Base-by-base conservation (phyloP, 2,888 invertebrate species). In the Hemicrepidius hirtus region DNA sequence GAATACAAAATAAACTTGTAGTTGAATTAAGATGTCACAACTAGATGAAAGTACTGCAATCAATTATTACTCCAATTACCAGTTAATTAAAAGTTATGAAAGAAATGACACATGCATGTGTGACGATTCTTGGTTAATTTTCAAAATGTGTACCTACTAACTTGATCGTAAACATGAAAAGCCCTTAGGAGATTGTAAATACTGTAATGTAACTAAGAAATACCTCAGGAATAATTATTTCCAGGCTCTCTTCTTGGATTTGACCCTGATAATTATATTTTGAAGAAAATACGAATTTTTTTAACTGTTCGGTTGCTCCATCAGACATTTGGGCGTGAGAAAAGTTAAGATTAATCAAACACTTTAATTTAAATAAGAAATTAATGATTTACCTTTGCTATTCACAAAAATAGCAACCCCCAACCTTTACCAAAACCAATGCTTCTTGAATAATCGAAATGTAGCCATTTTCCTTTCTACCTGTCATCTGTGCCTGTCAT, bases 221-320 rank as follows among this genome's bases (percentile, higher is more conserved):
- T 87, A 93, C 93, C 90, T 93, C 93, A 3, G 95, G 95, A 82
- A 96, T 94, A 78, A 92, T 90, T 77, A 96, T 91, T 87, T 95
- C 95, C 80, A 96, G 86, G 80, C 90, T 90, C 84, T 95, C 94
- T 86, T 91, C 91, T 83, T 91, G 88, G 71, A 88, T 87, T 78
- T 90, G 90, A 62, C 89, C 91, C 85, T 88, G 89, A 76, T 82
- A 87, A 76, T 88, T 87, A 82, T 88, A 88, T 83, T 91, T 91
- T 74, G 93, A 93, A 74, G 92, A 91, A 87, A 95, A 96, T 78
- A 94, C 90, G 87, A 95, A 95, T 87, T 94, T 94, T 87, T 95
- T 95, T 84, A 95, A 88, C 86, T 94, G 93, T 83, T 92, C 92
- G 69, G 89, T 86, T 79, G 88, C 85, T 80, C 88, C 89, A 89